These are phyloP conservation scores for Planococcus citri DNA, from an alignment of 1,140 invertebrate species.

Conservation along the genomic window DNA sequence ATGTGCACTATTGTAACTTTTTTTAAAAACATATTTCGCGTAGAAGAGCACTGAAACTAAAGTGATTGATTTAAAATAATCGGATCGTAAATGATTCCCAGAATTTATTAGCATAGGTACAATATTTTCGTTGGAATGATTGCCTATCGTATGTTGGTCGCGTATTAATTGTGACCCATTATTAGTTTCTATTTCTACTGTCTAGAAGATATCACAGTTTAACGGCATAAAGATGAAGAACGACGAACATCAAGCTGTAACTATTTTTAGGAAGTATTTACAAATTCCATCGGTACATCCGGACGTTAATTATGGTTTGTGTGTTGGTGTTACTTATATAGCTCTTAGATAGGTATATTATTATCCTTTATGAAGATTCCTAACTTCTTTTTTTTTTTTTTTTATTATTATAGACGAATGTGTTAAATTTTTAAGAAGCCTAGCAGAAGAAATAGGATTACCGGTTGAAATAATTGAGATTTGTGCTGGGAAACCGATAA, in stretches of 20 bases:
- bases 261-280: slow-evolving; percentile 65
- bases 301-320: slow-evolving; percentile 63
- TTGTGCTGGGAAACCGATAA: slow-evolving; percentile 54
- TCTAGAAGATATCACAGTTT: too few species aligned
- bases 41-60: too few species aligned
- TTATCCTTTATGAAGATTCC: background rate
- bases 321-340: background rate
- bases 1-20: too few species aligned
- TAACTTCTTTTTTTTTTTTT: background rate
- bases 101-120: too few species aligned
- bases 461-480: slow-evolving; percentile 43
- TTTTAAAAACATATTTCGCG: too few species aligned
- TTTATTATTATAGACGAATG: slow-evolving; percentile 47
- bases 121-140: too few species aligned
- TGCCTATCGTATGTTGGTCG: too few species aligned
- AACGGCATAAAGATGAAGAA: background rate
- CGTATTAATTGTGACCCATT: too few species aligned
- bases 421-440: slow-evolving; percentile 52
- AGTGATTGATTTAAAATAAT: too few species aligned
- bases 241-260: slow-evolving; percentile 50
- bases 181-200: too few species aligned
- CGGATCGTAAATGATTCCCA: too few species aligned
- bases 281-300: slow-evolving; percentile 69
- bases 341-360: too few species aligned
- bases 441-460: slow-evolving; percentile 52